Evolutionary conservation across 2,113 vertebrate genomes (phyloP).

Genomic region (Muntiacus muntjak): DNA sequence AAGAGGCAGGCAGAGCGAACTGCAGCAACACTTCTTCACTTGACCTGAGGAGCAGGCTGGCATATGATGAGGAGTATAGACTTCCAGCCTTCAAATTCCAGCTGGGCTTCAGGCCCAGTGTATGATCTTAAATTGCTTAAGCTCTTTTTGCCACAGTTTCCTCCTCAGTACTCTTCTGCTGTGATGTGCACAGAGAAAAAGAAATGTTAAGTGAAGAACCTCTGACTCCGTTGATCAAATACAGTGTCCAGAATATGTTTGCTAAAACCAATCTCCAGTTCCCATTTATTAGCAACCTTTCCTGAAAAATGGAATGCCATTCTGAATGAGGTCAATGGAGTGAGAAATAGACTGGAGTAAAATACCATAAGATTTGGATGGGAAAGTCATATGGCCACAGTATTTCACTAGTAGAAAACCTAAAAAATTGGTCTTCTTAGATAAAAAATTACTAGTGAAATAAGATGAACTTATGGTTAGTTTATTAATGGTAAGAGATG

Average conservation of each 20-base stretch:
- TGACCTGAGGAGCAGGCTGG: neutral
- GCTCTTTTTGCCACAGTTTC: neutral
- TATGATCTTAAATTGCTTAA: neutral
- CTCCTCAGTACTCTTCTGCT: neutral
- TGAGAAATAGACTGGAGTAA: neutral
- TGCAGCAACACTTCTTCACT: neutral
- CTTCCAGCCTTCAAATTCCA: neutral
- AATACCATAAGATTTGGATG: neutral
- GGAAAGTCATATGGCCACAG: neutral
- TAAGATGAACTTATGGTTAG: neutral
- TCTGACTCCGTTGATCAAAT: neutral
- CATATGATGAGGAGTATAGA: neutral
- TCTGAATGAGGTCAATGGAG: neutral
- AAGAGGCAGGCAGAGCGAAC: neutral
- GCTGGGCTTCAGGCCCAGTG: neutral
- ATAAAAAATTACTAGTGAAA: slow-evolving; percentile 19
- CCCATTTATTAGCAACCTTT: neutral
- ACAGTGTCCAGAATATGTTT: neutral
- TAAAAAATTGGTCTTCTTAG: neutral
- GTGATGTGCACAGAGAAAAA: neutral
- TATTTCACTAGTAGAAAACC: neutral
- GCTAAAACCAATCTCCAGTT: neutral
- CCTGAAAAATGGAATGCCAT: neutral
- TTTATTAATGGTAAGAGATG: neutral
- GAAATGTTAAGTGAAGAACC: neutral